These are phyloP conservation scores for Marisa cornuarietis DNA, from an alignment of 1,140 invertebrate genomes.

Conservation along the genomic window DNA sequence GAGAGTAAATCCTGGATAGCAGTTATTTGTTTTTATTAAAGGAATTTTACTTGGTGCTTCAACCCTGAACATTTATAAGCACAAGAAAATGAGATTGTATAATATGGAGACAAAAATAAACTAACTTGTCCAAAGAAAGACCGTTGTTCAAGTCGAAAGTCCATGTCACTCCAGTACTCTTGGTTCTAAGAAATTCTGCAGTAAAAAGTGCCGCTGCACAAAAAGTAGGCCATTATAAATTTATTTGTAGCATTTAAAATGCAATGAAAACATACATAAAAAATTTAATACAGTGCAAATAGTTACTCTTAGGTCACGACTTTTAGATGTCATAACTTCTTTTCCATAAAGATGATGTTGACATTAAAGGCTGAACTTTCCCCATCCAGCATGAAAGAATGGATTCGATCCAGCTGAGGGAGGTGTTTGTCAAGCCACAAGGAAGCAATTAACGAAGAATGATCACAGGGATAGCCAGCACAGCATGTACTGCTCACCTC, in stretches of 20 bases:
- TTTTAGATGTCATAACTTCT: too few species aligned
- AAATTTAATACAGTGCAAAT: too few species aligned
- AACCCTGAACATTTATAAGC: neutral
- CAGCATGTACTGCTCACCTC: too few species aligned
- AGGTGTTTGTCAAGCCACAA: too few species aligned
- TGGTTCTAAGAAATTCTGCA: constrained; percentile 59
- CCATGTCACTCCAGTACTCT: constrained; percentile 54
- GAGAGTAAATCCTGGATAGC: neutral
- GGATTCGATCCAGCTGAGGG: too few species aligned
- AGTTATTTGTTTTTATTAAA: neutral
- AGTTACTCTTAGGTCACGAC: too few species aligned
- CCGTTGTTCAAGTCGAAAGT: constrained; percentile 56
- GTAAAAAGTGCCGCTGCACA: constrained; percentile 57
- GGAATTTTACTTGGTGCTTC: neutral
- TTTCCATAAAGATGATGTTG: too few species aligned
- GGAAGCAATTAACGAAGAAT: neutral
- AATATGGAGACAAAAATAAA: constrained; percentile 5
- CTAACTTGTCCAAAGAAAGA: constrained; percentile 45
- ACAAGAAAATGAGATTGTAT: too few species aligned
- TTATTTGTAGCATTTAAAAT: too few species aligned
- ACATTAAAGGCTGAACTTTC: neutral
- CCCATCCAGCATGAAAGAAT: neutral
- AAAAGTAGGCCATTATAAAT: neutral
- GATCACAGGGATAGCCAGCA: too few species aligned
- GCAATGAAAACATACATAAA: too few species aligned